Conservation (phyloP, 2,113 vertebrate species). For the Pongo abelii region DNA sequence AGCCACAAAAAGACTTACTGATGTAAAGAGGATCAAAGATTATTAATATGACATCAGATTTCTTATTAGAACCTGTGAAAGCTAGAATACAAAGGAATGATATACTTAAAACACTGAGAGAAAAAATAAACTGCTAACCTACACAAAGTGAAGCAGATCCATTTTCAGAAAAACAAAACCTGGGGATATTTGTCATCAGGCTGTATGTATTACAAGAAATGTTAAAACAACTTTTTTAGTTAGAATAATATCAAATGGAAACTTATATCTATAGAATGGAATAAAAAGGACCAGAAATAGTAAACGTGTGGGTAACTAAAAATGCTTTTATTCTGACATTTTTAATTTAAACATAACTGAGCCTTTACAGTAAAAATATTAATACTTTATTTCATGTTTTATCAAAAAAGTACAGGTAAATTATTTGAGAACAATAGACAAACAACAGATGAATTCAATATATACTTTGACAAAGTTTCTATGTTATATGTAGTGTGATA, state of each 20-base stretch:
- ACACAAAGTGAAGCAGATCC: background rate
- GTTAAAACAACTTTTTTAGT: background rate
- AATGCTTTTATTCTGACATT: background rate
- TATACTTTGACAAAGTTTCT: background rate
- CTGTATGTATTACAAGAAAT: background rate
- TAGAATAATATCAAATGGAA: background rate
- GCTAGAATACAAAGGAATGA: background rate
- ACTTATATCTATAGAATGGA: background rate
- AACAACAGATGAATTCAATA: background rate
- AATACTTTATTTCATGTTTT: background rate
- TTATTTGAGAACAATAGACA: background rate
- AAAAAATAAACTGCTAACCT: background rate
- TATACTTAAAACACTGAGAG: background rate
- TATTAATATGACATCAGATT: background rate
- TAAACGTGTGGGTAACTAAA: background rate
- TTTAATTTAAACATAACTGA: background rate
- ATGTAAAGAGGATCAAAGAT: background rate
- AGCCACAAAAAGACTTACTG: background rate
- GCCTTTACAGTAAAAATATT: background rate
- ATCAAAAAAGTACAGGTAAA: background rate
- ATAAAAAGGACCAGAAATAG: background rate
- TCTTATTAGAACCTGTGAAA: background rate
- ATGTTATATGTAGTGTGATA: background rate
- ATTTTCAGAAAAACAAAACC: background rate
- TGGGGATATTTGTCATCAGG: background rate